phyloP scores from a whole-genome alignment of 2,113 vertebrate genomes.

The Herpetotheres cachinnans region DNA sequence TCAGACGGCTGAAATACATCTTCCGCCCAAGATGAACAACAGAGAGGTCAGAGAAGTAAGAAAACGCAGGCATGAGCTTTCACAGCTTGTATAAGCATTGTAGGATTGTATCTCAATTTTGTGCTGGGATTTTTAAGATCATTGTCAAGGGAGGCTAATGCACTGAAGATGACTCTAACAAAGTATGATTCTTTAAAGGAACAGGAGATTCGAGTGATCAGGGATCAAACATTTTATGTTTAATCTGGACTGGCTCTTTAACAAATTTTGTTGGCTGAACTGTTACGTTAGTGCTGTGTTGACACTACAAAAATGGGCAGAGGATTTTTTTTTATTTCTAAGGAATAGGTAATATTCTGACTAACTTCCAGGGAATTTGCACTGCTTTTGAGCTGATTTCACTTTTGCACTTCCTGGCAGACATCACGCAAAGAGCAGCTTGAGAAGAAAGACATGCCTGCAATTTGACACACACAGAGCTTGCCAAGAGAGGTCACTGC shows the following conservation, averaged over 20 bases:
- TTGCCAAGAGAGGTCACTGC: slow-evolving; percentile 40
- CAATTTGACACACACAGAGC: fast-evolving
- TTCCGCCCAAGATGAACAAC: background rate
- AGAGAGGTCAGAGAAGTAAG: background rate
- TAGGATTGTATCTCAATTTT: background rate
- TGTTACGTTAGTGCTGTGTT: background rate
- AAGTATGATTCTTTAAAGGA: background rate
- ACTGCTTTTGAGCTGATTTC: background rate
- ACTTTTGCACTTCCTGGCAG: background rate
- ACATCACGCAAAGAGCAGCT: background rate
- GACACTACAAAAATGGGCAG: background rate
- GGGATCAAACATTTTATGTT: background rate
- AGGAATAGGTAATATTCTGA: background rate
- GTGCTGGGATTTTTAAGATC: background rate
- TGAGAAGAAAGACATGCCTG: background rate
- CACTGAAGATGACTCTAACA: background rate
- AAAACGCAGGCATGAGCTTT: background rate
- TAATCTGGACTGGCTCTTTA: background rate
- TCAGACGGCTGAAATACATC: background rate
- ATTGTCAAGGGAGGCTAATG: background rate
- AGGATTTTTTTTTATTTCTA: background rate
- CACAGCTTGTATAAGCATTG: background rate
- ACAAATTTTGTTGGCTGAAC: background rate
- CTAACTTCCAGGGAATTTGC: background rate
- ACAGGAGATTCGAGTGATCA: background rate